These are phyloP conservation scores for Bombycilla garrulus DNA, from an alignment of 2,113 vertebrate species.

Conservation along the genomic window DNA sequence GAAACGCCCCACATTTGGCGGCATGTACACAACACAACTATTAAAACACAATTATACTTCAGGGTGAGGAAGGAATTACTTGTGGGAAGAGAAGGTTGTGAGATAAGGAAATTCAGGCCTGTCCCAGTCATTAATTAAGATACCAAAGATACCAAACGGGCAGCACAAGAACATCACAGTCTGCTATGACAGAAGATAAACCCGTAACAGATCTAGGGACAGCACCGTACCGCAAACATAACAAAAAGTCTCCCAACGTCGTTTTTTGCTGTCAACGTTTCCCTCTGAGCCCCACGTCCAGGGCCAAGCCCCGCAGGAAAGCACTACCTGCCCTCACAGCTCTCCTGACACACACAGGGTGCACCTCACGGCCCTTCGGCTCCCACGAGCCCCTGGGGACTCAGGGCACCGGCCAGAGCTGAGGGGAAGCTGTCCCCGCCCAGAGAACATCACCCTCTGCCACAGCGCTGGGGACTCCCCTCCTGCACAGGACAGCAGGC, in stretches of 20 bases:
- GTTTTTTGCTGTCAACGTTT: too few species aligned
- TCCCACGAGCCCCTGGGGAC: neutral
- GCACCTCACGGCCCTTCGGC: neutral
- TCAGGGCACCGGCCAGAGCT: rapidly evolving
- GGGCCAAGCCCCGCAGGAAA: neutral
- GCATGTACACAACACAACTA: neutral
- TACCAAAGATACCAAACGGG: neutral
- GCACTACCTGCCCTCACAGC: rapidly evolving
- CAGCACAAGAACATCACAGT: neutral
- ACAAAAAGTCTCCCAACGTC: rapidly evolving
- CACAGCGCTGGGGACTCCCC: neutral
- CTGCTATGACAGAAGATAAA: neutral
- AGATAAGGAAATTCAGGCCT: neutral
- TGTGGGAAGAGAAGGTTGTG: neutral
- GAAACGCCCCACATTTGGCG: neutral
- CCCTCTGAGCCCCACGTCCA: too few species aligned
- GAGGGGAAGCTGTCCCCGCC: too few species aligned
- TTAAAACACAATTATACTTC: neutral
- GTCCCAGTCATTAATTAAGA: neutral
- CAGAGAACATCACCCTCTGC: rapidly evolving
- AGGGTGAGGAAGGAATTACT: neutral
- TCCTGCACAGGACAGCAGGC: rapidly evolving
- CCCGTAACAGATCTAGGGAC: neutral
- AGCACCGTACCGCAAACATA: neutral
- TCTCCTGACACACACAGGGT: rapidly evolving